Conservation (phyloP, 2,888 invertebrate genomes). For the Epinotia demarniana region DNA sequence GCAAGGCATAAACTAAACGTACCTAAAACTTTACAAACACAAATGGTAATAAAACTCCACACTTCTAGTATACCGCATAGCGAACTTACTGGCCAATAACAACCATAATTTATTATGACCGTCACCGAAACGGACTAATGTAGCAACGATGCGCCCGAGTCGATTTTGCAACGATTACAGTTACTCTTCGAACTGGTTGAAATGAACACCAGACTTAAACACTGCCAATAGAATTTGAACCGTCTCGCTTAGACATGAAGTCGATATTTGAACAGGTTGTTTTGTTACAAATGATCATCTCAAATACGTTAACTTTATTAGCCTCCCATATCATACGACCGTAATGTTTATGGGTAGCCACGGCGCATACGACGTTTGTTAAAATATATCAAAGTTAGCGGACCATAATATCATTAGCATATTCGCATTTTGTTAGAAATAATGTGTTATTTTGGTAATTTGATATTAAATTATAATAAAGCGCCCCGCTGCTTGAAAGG, state of each 20-base stretch:
- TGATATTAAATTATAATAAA: conserved; percentile 19
- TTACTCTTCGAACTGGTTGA: conserved; percentile 27
- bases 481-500: conserved; percentile 12
- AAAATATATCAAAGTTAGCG: conserved; percentile 9
- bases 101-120: conserved; percentile 17
- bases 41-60: not conserved
- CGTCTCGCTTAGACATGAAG: not conserved
- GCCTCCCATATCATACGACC: not conserved
- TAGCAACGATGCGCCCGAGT: conserved; percentile 38
- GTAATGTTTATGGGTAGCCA: not conserved
- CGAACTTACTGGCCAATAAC: conserved; percentile 8
- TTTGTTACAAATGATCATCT: not conserved
- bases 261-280: not conserved
- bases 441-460: conserved; percentile 16
- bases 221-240: not conserved
- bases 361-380: conserved; percentile 1
- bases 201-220: not conserved
- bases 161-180: conserved; percentile 45
- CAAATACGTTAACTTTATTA: not conserved
- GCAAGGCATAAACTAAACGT: no score
- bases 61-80: not conserved
- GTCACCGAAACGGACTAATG: conserved; percentile 10
- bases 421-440: conserved; percentile 35
- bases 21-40: not conserved
- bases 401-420: conserved; percentile 35